Percentiles rank a stretch among this genome's conserved stretches.
phyloP scores from a whole-genome alignment of 2,113 vertebrate species.

The Gasterosteus nipponicus region DNA sequence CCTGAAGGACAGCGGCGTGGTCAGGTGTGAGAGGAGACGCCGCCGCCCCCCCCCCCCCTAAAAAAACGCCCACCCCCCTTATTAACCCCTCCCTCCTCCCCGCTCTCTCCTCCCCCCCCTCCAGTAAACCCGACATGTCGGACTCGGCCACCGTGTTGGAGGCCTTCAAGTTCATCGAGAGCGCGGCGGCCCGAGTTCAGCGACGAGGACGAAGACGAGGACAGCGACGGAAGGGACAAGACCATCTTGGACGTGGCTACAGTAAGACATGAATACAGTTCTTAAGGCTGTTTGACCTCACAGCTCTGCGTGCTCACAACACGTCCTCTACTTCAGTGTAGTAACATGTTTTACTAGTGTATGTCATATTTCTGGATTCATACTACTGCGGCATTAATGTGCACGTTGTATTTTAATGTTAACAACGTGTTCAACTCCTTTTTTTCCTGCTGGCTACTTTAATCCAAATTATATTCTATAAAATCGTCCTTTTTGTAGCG shows the following conservation, averaged over 20 bases:
- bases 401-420: not conserved
- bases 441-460: too few species aligned
- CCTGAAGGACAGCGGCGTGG: slow-evolving; percentile 85
- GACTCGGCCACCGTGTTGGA: slow-evolving; percentile 91
- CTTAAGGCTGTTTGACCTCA: not conserved
- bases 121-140: slow-evolving; percentile 90
- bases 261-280: slow-evolving; percentile 75
- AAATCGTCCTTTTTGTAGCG: too few species aligned
- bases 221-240: slow-evolving; percentile 87
- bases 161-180: slow-evolving; percentile 95
- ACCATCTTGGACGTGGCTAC: slow-evolving; percentile 87
- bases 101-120: not conserved
- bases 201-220: slow-evolving; percentile 94
- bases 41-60: too few species aligned
- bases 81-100: not conserved
- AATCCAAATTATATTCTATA: too few species aligned
- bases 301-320: not conserved
- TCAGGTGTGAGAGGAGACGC: slow-evolving; percentile 76
- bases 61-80: not conserved
- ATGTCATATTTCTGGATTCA: not conserved
- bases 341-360: not conserved
- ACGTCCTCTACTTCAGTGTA: not conserved
- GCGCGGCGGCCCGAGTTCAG: slow-evolving; percentile 91
- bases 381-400: not conserved
- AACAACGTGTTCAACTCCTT: too few species aligned